Percentiles rank a stretch among this genome's conserved stretches.
Conservation (phyloP, 2,888 invertebrate genomes). For the Pseudococcus longispinus region DNA sequence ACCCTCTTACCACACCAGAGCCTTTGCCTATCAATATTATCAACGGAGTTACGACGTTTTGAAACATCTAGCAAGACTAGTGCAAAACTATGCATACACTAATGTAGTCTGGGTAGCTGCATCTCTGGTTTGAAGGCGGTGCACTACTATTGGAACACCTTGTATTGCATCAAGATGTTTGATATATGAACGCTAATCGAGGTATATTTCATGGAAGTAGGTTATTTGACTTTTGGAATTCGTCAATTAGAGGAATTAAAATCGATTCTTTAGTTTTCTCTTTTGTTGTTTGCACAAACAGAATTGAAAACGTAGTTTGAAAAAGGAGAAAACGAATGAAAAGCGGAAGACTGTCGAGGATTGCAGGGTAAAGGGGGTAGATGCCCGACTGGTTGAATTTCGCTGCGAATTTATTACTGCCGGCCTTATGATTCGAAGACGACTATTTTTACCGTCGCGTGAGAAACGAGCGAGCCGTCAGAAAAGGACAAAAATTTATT, state of each 20-base stretch:
- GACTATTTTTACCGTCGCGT: slow-evolving; percentile 14
- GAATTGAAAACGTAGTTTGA: not conserved
- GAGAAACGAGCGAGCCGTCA: slow-evolving; percentile 18
- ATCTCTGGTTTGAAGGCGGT: too few species aligned
- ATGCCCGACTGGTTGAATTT: not conserved
- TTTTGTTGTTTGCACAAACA: not conserved
- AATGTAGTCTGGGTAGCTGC: too few species aligned
- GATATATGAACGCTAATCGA: too few species aligned
- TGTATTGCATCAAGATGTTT: too few species aligned
- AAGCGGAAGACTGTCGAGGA: not conserved
- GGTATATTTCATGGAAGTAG: not conserved
- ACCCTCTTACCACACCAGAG: too few species aligned
- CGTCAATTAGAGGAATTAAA: not conserved
- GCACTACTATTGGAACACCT: too few species aligned
- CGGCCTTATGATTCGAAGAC: not conserved
- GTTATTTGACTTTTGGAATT: not conserved
- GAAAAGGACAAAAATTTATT: slow-evolving; percentile 11
- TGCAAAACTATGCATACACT: too few species aligned
- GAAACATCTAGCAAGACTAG: too few species aligned
- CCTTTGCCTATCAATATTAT: too few species aligned
- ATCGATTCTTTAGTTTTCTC: not conserved
- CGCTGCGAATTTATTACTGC: not conserved
- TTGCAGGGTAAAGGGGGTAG: not conserved
- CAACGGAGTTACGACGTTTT: too few species aligned
- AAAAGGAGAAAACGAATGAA: not conserved